Evolutionary conservation across 1,140 invertebrate genomes (phyloP).

Genomic region (Trialeurodes vaporariorum): DNA sequence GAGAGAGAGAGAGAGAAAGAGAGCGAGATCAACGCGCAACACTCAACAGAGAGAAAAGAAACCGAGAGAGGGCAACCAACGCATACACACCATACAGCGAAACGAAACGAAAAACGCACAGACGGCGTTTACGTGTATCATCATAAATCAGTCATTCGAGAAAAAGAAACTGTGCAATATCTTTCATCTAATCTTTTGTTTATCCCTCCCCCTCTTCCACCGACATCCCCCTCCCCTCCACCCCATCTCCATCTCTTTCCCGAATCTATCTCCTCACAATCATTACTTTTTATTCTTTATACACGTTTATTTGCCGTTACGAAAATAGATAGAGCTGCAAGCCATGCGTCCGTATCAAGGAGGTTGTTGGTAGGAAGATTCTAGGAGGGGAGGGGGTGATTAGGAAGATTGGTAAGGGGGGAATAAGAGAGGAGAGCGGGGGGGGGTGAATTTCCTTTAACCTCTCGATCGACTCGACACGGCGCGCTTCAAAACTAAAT

Average conservation of each 20-base stretch:
- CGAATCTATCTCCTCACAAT: too few relatives aligned
- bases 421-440: too few relatives aligned
- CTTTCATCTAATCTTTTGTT: constrained; percentile 1
- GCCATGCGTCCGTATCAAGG: too few relatives aligned
- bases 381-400: too few relatives aligned
- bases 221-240: neutral
- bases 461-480: too few relatives aligned
- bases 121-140: neutral
- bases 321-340: neutral
- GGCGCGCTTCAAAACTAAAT: too few relatives aligned
- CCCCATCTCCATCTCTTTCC: too few relatives aligned
- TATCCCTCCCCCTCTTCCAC: neutral
- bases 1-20: neutral
- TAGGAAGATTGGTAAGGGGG: too few relatives aligned
- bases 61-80: neutral
- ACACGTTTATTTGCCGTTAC: neutral
- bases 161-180: constrained; percentile 1
- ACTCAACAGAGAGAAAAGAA: neutral
- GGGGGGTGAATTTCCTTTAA: too few relatives aligned
- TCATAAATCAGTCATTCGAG: neutral
- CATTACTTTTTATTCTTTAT: neutral
- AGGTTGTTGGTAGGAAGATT: neutral
- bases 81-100: neutral
- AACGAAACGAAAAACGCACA: too few relatives aligned
- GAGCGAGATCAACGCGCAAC: too few relatives aligned